Evolutionary conservation across 2,888 invertebrate genomes (phyloP), one percentile per base, ranked within the genome.

Genomic region (Chrysolina oricalcia): DNA sequence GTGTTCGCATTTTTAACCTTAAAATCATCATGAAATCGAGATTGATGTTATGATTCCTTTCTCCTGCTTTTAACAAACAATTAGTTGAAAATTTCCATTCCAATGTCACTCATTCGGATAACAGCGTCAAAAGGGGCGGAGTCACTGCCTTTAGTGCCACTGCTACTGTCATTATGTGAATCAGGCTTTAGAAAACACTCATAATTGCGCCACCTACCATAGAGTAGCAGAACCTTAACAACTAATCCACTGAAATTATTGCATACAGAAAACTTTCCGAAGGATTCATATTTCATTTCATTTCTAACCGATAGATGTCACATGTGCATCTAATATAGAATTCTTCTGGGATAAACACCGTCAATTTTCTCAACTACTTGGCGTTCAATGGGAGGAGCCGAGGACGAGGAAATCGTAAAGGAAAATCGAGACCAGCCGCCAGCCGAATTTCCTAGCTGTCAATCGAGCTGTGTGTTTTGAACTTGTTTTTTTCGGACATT

Each of bases 371-470:
- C 59, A 59, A 59, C 59, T 59, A 59, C 9, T 59, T 10, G 35
- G 59, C 59, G 35, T 23, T 59, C 35, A 27, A 59, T 59, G 59
- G 59, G 59, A 50, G 68, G 50, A 53, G 68, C 68, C 50, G 40
- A 68, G 50, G 66, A 46, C 73, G 73, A 69, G 50, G 73, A 69
- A 65, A 59, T 64, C 53, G 63, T 59, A 46, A 69, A 74, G 75
- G 75, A 66, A 78, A 77, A 78, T 78, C 78, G 76, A 78, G 78
- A 77, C 84, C 82, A 74, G 71, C 71, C 75, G 75, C 70, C 72
- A 72, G 71, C 73, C 86, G 85, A 86, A 85, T 86, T 87, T 86
- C 85, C 84, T 86, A 85, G 84, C 87, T 87, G 87, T 87, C 87
- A 87, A 86, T 83, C 82, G 81, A 84, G 79, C 83, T 84, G 82